A percentile compares a stretch with the other conserved stretches of the same genome.
Evolutionary conservation across 2,888 invertebrate species (phyloP).

Genomic region (Eupithecia insigniata): DNA sequence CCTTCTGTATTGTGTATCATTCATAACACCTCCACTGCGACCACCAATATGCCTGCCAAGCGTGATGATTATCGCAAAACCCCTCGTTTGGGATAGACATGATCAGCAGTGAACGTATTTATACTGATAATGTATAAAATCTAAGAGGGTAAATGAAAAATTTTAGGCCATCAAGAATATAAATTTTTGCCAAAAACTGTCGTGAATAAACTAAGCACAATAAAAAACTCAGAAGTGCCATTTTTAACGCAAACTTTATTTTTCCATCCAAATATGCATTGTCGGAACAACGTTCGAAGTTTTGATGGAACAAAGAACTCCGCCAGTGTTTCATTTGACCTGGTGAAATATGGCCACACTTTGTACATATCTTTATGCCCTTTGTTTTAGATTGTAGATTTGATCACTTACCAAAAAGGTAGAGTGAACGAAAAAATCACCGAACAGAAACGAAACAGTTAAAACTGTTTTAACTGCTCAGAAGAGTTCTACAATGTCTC

Average conservation of each 20-base stretch:
- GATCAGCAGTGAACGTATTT: background rate
- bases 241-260: slow-evolving; percentile 41
- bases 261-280: slow-evolving; percentile 27
- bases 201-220: slow-evolving; percentile 32
- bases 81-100: background rate
- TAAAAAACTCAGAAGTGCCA: slow-evolving; percentile 37
- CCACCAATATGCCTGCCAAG: background rate
- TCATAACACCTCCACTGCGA: background rate
- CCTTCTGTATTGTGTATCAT: background rate
- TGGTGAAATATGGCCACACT: slow-evolving; percentile 17
- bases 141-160: background rate
- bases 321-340: slow-evolving; percentile 18
- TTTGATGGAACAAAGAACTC: slow-evolving; percentile 44
- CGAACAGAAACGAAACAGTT: no score
- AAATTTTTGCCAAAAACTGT: background rate
- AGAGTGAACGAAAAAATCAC: background rate
- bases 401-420: background rate
- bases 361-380: background rate
- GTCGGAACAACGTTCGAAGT: slow-evolving; percentile 39
- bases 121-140: background rate
- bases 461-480: no score
- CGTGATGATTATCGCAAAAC: background rate
- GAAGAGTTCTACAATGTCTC: no score
- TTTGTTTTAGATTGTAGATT: background rate
- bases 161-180: background rate